Base-by-base conservation (phyloP, 2,113 vertebrate genomes). In the Corythornis madagascariensis region DNA sequence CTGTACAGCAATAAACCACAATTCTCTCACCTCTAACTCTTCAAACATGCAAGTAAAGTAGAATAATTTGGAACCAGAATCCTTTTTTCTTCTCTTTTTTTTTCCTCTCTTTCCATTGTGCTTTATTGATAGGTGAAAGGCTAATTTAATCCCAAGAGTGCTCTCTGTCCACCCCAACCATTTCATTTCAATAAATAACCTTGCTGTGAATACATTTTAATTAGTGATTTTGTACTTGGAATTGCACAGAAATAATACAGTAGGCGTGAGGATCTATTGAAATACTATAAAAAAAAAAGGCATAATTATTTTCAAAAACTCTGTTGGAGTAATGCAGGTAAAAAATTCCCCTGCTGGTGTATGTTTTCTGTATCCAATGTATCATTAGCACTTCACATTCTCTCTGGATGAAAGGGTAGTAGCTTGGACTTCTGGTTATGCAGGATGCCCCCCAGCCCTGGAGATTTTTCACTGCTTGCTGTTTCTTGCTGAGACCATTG, bases 281-380 rank as follows among this genome's bases (percentile, higher is more conserved):
- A 97, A 93, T 28, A 67, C 43, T 33, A 70, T 56, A 57, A 69
- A 92, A 38, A 35, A 35, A 38, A 83, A 94, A 71, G 55, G 72
- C 28, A 66, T 94, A 91, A 95, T 97, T 95, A 96, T 92, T 95
- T 97, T 95, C 86, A 86, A 95, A 96, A 95, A 80, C 88, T 47
- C 93, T 9, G 4, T 18, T 63, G 35, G 86, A 80, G 88, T 91
- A 92, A 94, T 22, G 42, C 65, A 88, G 50, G 63, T 93, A 92
- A 83, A 95, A 91, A 72, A 61, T 70, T 66, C 66, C 43, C 95
- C 89, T 90, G 87, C 90, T 92, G 94, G n/a, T 79, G 42, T 88
- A 76, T 88, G 85, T 89, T 92, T 80, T 85, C 89, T 73, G 33
- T 84, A 81, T 65, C 76, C 78, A 75, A 35, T 12, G 26, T 90